These are phyloP conservation scores for Microplitis demolitor DNA, from an alignment of 1,140 invertebrate species.

Conservation along the genomic window DNA sequence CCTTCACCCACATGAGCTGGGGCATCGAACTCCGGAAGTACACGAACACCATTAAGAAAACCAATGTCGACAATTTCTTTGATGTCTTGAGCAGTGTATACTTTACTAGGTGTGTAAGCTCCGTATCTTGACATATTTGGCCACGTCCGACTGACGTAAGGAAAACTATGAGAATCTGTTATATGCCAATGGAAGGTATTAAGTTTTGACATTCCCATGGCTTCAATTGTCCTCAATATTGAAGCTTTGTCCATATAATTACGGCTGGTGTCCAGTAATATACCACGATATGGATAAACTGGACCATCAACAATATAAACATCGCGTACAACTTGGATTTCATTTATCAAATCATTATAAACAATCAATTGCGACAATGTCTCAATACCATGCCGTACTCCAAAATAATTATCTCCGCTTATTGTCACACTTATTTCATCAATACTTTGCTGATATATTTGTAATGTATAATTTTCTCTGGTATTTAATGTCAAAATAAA, in stretches of 20 bases:
- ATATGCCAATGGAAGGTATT: slow-evolving; percentile 68
- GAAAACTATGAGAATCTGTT: slow-evolving; percentile 66
- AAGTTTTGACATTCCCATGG: slow-evolving; percentile 79
- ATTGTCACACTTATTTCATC: slow-evolving; percentile 66
- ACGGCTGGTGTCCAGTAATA: slow-evolving; percentile 78
- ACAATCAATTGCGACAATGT: slow-evolving; percentile 78
- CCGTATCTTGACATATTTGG: slow-evolving; percentile 75
- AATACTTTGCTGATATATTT: slow-evolving; percentile 56
- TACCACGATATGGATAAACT: slow-evolving; percentile 75
- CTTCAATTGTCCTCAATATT: slow-evolving; percentile 78
- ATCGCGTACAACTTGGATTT: slow-evolving; percentile 67
- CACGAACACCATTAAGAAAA: slow-evolving; percentile 73
- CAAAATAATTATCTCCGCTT: slow-evolving; percentile 70
- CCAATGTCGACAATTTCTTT: slow-evolving; percentile 72
- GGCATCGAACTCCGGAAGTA: slow-evolving; percentile 85
- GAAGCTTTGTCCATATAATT: slow-evolving; percentile 73
- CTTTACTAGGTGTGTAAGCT: slow-evolving; percentile 71
- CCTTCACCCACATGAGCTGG: slow-evolving; percentile 88
- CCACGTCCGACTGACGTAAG: slow-evolving; percentile 71
- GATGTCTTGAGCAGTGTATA: slow-evolving; percentile 64
- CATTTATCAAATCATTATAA: slow-evolving; percentile 68
- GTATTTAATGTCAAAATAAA: slow-evolving; percentile 63
- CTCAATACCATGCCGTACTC: slow-evolving; percentile 77
- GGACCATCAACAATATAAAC: slow-evolving; percentile 72
- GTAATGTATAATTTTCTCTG: slow-evolving; percentile 72